These are phyloP conservation scores for Oncorhynchus clarkii DNA, from an alignment of 2,113 vertebrate genomes.

Conservation along the genomic window DNA sequence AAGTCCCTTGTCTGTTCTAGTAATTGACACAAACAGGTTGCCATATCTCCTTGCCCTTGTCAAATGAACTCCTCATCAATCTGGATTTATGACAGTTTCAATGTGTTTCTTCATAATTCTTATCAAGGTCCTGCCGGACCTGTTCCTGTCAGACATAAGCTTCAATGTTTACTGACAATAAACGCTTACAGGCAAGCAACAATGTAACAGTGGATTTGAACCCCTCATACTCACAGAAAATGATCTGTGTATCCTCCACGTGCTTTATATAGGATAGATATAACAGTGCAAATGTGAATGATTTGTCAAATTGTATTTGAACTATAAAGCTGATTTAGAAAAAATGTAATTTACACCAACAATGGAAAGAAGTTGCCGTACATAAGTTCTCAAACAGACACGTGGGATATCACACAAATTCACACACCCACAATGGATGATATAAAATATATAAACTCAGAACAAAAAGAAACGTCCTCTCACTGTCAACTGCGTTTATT, in stretches of 20 bases:
- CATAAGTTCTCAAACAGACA: too few species aligned
- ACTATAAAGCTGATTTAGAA: not conserved
- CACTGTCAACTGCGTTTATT: too few species aligned
- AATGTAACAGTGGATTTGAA: not conserved
- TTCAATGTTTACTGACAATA: constrained; percentile 1
- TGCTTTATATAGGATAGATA: not conserved
- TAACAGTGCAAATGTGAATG: not conserved
- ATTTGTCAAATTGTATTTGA: not conserved
- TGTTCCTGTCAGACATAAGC: too few species aligned
- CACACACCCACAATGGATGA: too few species aligned
- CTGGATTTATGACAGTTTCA: not conserved
- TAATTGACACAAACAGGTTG: not conserved
- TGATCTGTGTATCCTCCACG: not conserved
- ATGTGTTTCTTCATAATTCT: not conserved
- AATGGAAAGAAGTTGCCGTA: too few species aligned
- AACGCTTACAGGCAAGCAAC: not conserved
- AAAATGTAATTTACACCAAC: too few species aligned
- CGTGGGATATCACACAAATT: too few species aligned
- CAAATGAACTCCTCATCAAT: not conserved
- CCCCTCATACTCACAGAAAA: too few species aligned
- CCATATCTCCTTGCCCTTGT: not conserved
- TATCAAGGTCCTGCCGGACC: not conserved
- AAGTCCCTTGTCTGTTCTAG: not conserved
- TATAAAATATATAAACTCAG: too few species aligned
- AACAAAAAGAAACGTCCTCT: too few species aligned